Conservation (phyloP, 2,113 vertebrate genomes). For the Gila orcuttii region DNA sequence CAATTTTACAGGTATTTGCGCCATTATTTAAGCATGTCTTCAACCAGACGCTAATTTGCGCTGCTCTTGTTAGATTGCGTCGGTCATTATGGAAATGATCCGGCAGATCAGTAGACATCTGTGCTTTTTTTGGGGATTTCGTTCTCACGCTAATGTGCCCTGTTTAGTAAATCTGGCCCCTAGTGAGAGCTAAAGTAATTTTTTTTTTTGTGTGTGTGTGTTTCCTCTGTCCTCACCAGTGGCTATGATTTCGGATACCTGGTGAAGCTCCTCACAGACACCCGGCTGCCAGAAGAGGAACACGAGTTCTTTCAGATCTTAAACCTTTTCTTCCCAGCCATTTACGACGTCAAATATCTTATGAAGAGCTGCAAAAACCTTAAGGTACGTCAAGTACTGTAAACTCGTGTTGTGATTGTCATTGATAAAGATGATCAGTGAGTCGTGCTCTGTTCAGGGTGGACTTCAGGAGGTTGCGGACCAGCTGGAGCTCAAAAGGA, state of each 20-base stretch:
- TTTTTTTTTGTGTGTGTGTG: too few relatives aligned
- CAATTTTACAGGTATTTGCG: too few relatives aligned
- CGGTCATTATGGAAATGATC: too few relatives aligned
- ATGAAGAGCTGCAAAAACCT: slow-evolving; percentile 99
- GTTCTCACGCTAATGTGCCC: too few relatives aligned
- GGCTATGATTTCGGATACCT: slow-evolving; percentile 98
- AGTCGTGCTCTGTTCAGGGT: slow-evolving; percentile 74
- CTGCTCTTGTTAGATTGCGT: too few relatives aligned
- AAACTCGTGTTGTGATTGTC: neutral
- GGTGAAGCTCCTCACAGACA: slow-evolving; percentile 95
- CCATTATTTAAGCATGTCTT: too few relatives aligned
- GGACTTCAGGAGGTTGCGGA: slow-evolving; percentile 98
- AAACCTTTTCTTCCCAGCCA: slow-evolving; percentile 97
- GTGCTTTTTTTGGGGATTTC: too few relatives aligned
- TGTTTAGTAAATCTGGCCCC: too few relatives aligned
- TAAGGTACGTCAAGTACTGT: slow-evolving; percentile 78
- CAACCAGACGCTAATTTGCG: too few relatives aligned
- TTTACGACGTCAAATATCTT: slow-evolving; percentile 97
- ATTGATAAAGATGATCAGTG: neutral
- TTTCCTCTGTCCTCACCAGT: slow-evolving; percentile 64
- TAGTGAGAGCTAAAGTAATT: neutral
- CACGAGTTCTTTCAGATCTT: slow-evolving; percentile 98
- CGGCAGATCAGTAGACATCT: too few relatives aligned
- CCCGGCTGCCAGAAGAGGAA: slow-evolving; percentile 93
- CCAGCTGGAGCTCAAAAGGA: slow-evolving; percentile 94